A percentile compares a stretch with the other conserved stretches of the same genome.
phyloP scores from a whole-genome alignment of 2,797 vertebrate genomes.

The Enteromius radiatus region DNA sequence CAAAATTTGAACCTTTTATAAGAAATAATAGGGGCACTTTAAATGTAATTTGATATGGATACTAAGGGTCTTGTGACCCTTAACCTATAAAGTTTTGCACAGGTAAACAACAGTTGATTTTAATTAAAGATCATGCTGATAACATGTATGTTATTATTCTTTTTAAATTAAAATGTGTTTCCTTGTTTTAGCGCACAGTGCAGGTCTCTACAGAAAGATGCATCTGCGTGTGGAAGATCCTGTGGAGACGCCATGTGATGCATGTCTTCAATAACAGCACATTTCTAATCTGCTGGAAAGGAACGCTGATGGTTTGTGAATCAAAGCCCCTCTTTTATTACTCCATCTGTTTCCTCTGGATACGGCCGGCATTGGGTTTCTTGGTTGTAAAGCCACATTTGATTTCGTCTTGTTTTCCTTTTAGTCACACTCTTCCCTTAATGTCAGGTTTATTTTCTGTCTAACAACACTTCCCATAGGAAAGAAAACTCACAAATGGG shows the following conservation, averaged over 20 bases:
- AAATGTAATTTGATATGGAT: too few relatives aligned
- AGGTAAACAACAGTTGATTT: not conserved
- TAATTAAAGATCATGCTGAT: not conserved
- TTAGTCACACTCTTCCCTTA: constrained; percentile 52
- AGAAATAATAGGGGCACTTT: not conserved
- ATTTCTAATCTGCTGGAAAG: constrained; percentile 63
- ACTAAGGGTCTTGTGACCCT: not conserved
- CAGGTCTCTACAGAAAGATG: constrained; percentile 6
- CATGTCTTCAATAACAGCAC: constrained; percentile 74
- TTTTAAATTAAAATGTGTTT: not conserved
- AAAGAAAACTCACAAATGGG: not conserved
- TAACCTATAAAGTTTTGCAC: not conserved
- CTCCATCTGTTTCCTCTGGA: constrained; percentile 54
- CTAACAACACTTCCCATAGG: not conserved
- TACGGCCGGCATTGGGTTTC: constrained; percentile 43
- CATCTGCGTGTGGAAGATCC: constrained; percentile 66
- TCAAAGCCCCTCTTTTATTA: constrained; percentile 62
- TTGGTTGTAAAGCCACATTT: constrained; percentile 59
- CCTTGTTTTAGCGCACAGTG: not conserved
- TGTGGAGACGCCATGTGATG: constrained; percentile 68
- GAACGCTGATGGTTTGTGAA: constrained; percentile 65
- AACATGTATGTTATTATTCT: not conserved
- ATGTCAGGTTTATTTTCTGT: constrained; percentile 19
- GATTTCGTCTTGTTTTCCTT: constrained; percentile 57
- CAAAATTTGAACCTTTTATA: too few relatives aligned